Conservation (phyloP, 2,888 invertebrate species). For the Orchesellides sinensis region DNA sequence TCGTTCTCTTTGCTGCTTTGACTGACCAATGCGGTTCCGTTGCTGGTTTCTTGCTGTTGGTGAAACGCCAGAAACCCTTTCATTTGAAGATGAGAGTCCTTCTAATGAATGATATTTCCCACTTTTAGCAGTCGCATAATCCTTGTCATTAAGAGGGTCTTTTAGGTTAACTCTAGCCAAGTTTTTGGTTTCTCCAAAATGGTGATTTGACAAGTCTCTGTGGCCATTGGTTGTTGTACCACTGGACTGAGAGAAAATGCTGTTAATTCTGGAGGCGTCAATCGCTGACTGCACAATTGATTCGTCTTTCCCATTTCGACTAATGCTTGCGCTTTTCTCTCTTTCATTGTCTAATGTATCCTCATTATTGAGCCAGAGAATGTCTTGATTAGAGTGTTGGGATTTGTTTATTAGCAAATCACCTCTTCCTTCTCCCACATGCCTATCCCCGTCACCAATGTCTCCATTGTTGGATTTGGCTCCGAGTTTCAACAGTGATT, state of each 20-base stretch:
- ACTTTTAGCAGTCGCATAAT: slow-evolving; percentile 44
- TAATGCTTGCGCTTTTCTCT: slow-evolving; percentile 18
- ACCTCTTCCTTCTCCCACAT: not conserved
- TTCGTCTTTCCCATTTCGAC: slow-evolving; percentile 30
- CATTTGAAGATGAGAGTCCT: slow-evolving; percentile 37
- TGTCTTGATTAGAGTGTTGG: slow-evolving; percentile 28
- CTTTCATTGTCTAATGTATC: slow-evolving; percentile 25
- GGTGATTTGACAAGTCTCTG: not conserved
- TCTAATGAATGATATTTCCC: slow-evolving; percentile 50
- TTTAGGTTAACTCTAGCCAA: slow-evolving; percentile 28
- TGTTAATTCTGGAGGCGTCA: slow-evolving; percentile 46
- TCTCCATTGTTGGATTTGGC: slow-evolving; percentile 22
- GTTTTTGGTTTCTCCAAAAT: slow-evolving; percentile 3
- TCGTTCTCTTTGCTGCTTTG: slow-evolving; percentile 36
- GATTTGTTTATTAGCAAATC: slow-evolving; percentile 40
- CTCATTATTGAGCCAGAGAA: slow-evolving; percentile 1
- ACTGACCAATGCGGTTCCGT: slow-evolving; percentile 49
- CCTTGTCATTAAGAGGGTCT: slow-evolving; percentile 55
- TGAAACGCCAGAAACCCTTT: not conserved
- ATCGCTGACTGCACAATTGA: slow-evolving; percentile 30
- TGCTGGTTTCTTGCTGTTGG: slow-evolving; percentile 1
- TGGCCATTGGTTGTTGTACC: slow-evolving; percentile 25
- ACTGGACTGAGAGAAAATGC: slow-evolving; percentile 32
- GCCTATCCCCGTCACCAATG: not conserved
- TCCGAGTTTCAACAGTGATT: slow-evolving; percentile 1